These are phyloP conservation scores for Scarus forsteni DNA, from an alignment of 2,797 vertebrate genomes.

Conservation along the genomic window DNA sequence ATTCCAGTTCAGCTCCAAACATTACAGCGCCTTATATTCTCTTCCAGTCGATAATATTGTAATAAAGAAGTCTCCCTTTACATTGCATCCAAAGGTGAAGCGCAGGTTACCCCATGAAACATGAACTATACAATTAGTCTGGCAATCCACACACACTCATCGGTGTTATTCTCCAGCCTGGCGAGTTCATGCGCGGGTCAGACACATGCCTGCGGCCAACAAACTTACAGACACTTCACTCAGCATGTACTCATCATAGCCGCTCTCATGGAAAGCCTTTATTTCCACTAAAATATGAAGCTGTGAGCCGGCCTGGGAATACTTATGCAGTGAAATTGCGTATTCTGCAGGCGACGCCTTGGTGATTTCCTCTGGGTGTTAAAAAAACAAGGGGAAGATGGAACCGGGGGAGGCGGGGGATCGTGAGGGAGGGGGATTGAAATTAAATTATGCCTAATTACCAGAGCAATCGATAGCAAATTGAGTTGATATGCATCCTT, in stretches of 20 bases:
- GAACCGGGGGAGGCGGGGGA: conserved; percentile 32
- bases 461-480: conserved; percentile 73
- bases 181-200: conserved; percentile 64
- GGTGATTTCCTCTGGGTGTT: conserved; percentile 74
- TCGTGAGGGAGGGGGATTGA: conserved; percentile 10
- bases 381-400: conserved; percentile 44
- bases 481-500: conserved; percentile 78
- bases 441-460: conserved; percentile 81
- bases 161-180: not conserved
- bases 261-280: conserved; percentile 45
- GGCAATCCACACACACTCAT: not conserved
- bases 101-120: conserved; percentile 16
- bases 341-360: conserved; percentile 53
- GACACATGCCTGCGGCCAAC: conserved; percentile 45
- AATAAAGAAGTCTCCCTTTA: not conserved
- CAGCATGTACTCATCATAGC: conserved; percentile 49
- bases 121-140: conserved; percentile 16
- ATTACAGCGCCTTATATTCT: not conserved
- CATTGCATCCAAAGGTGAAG: conserved; percentile 20
- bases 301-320: conserved; percentile 55
- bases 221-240: conserved; percentile 34
- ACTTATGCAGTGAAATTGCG: conserved; percentile 64
- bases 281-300: conserved; percentile 36
- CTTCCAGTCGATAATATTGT: too few species aligned
- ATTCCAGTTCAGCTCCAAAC: not conserved